These are phyloP conservation scores for Acronicta leporina DNA, from an alignment of 2,888 invertebrate species.

Conservation along the genomic window DNA sequence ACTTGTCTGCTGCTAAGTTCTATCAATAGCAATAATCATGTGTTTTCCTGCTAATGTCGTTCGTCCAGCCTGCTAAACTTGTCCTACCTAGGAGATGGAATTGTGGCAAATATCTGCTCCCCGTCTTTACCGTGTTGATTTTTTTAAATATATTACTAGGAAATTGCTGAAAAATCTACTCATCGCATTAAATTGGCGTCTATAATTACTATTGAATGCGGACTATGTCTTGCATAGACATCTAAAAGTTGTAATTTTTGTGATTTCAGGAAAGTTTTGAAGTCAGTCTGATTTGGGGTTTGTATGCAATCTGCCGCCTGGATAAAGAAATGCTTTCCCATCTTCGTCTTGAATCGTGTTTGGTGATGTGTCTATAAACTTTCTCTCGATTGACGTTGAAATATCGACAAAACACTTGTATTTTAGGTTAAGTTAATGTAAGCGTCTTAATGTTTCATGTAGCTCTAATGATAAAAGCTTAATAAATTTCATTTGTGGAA, in stretches of 20 bases:
- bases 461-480: constrained; percentile 67
- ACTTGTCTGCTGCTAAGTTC: constrained; percentile 26
- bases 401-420: constrained; percentile 71
- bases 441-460: constrained; percentile 75
- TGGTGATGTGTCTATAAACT: constrained; percentile 57
- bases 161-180: constrained; percentile 63
- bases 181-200: constrained; percentile 49
- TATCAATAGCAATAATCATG: constrained; percentile 46
- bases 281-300: constrained; percentile 77
- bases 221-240: constrained; percentile 36
- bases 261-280: constrained; percentile 80
- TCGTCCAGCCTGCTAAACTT: constrained; percentile 45
- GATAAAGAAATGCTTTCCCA: constrained; percentile 71
- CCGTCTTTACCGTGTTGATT: constrained; percentile 43
- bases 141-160: constrained; percentile 24
- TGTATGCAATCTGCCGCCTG: constrained; percentile 72
- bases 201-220: constrained; percentile 34
- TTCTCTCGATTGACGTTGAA: constrained; percentile 70
- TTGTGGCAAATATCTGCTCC: constrained; percentile 37
- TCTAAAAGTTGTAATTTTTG: constrained; percentile 74
- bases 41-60: constrained; percentile 44
- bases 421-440: constrained; percentile 78
- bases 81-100: constrained; percentile 42
- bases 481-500: constrained; percentile 71
- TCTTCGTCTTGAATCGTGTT: constrained; percentile 66